Evolutionary conservation across 2,888 invertebrate genomes (phyloP).

Genomic region (Drosophila quasianomalipes): DNA sequence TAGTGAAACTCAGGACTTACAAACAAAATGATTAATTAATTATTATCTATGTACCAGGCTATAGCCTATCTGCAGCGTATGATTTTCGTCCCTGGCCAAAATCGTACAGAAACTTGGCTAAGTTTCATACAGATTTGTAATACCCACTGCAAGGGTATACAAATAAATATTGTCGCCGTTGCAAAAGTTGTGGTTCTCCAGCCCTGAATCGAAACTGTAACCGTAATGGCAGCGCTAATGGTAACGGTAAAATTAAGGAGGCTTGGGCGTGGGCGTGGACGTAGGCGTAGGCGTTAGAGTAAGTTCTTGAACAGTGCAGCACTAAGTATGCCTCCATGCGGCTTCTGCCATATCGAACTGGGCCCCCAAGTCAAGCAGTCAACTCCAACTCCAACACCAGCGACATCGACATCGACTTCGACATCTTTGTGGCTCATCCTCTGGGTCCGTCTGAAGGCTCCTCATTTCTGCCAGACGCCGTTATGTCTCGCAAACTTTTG

Average conservation of each 20-base stretch:
- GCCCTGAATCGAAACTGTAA: conserved; percentile 26
- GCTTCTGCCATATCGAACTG: conserved; percentile 25
- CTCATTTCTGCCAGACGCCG: conserved; percentile 66
- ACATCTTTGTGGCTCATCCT: conserved; percentile 55
- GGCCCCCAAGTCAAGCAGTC: conserved; percentile 21
- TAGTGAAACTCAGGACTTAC: neutral
- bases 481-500: conserved; percentile 70
- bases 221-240: conserved; percentile 41
- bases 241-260: conserved; percentile 34
- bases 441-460: conserved; percentile 30
- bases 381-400: conserved; percentile 2
- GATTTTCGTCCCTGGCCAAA: neutral
- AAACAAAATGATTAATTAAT: neutral
- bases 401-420: conserved; percentile 18
- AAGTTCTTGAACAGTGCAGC: neutral
- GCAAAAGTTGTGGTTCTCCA: neutral
- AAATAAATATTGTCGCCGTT: conserved; percentile 13
- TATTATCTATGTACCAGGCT: neutral
- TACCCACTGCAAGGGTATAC: neutral
- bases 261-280: neutral
- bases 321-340: conserved; percentile 13
- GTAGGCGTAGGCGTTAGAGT: conserved; percentile 18
- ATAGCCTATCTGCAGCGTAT: neutral
- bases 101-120: neutral
- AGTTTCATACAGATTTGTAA: neutral